Evolutionary conservation across 2,113 vertebrate genomes (phyloP).

Genomic region (Merops nubicus): DNA sequence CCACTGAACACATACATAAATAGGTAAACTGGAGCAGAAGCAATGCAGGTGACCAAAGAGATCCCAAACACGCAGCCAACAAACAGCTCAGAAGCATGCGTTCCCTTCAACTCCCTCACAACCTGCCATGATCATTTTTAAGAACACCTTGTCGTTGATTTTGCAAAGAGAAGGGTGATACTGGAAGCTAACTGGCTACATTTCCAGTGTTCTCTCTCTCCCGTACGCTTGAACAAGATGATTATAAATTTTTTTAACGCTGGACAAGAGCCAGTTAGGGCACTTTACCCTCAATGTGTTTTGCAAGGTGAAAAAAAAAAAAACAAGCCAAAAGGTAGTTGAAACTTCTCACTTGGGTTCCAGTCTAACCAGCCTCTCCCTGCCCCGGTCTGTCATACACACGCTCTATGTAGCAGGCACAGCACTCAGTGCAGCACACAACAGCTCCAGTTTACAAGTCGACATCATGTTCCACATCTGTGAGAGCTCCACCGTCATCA

Average conservation of each 20-base stretch:
- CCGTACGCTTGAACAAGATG: background rate
- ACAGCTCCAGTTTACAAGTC: background rate
- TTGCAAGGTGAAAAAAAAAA: accelerated
- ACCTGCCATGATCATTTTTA: background rate
- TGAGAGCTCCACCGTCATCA: background rate
- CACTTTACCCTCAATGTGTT: background rate
- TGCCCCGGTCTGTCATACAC: background rate
- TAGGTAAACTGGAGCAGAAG: background rate
- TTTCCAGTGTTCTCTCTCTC: background rate
- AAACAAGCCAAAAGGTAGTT: no score
- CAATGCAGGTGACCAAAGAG: background rate
- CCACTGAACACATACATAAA: background rate
- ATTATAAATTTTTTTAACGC: background rate
- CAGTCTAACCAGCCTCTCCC: background rate
- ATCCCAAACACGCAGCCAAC: background rate
- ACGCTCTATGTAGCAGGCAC: background rate
- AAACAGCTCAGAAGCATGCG: background rate
- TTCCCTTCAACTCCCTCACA: background rate
- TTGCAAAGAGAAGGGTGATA: background rate
- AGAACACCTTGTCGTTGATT: background rate
- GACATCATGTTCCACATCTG: background rate
- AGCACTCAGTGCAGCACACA: accelerated
- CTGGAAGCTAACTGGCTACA: background rate
- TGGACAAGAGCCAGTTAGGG: background rate
- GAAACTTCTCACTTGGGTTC: background rate